Evolutionary conservation across 2,888 invertebrate genomes (phyloP).

Genomic region (Clivina fossor): DNA sequence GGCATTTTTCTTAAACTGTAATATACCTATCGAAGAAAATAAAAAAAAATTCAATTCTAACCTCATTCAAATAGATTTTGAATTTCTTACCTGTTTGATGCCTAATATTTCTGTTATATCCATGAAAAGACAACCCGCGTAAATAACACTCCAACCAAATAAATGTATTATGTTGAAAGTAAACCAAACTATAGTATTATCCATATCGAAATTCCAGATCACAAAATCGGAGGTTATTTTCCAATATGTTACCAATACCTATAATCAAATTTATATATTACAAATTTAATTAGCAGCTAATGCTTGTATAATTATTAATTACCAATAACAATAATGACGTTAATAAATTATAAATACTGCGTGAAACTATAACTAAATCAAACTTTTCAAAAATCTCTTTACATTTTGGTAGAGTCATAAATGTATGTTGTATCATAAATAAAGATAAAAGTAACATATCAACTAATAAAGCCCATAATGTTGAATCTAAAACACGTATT

Average conservation of each 20-base stretch:
- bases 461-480: conserved; percentile 52
- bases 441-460: conserved; percentile 55
- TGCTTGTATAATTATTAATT: conserved; percentile 36
- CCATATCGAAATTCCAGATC: conserved; percentile 59
- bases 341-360: conserved; percentile 56
- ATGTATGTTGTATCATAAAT: conserved; percentile 62
- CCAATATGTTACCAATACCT: conserved; percentile 60
- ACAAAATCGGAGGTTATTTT: conserved; percentile 53
- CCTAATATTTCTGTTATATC: conserved; percentile 64
- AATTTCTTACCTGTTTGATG: conserved; percentile 57
- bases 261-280: conserved; percentile 46
- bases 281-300: conserved; percentile 18
- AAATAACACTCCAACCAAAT: conserved; percentile 61
- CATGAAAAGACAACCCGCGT: conserved; percentile 63
- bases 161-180: conserved; percentile 56
- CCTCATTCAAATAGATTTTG: neutral
- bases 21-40: conserved; percentile 52
- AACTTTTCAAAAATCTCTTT: conserved; percentile 54
- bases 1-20: conserved; percentile 58
- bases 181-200: conserved; percentile 54
- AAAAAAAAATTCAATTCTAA: conserved; percentile 9
- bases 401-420: conserved; percentile 55
- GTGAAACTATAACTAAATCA: conserved; percentile 52
- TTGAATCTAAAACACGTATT: conserved; percentile 51
- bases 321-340: conserved; percentile 56